Evolutionary conservation across 2,113 vertebrate species (phyloP), one percentile per base, ranked within the genome.

Genomic region (Etheostoma spectabile): DNA sequence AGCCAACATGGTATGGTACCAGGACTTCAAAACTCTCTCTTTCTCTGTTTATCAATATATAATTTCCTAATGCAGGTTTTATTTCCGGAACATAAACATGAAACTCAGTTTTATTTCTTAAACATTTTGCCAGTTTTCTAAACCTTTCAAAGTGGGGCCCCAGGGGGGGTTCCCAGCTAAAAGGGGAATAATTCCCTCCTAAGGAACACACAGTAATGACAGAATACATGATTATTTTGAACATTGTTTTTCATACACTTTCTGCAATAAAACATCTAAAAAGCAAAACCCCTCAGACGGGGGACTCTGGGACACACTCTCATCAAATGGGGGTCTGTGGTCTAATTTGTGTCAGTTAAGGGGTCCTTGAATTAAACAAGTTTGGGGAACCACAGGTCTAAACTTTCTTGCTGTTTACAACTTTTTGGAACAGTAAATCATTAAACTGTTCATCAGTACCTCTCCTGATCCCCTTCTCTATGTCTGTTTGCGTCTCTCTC

Each of bases 401-500:
- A 86, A 63, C n/a, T 65, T 77, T 68, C 22, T 14, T 4, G 4
- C 48, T 22, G 3, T 65, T 38, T 16, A 16, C 59, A 57, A 74
- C 42, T 84, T 38, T 71, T 22, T 12, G 8, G 51, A 53, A 65
- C 45, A 76, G 46, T 30, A 13, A 21, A 57, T 59, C 59, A 59
- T 77, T 68, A 57, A 77, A 76, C 74, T 61, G 46, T 24, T 83
- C 49, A 74, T 70, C 42, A 52, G 21, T 21, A 53, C 48, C 35
- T 79, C 83, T 76, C 42, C 45, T 65, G 30, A 72, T 59, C 59
- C 79, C 24, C 33, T 38, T 46, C 55, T 46, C 55, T 18, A 70
- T 69, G 55, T 77, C 61, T 79, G 67, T 89, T 87, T 87, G 81
- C 51, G 16, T 84, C 33, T 68, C 83, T 35, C 52, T 85, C 86